Conservation (phyloP, 2,888 invertebrate species). For the Oligia fasciuncula region DNA sequence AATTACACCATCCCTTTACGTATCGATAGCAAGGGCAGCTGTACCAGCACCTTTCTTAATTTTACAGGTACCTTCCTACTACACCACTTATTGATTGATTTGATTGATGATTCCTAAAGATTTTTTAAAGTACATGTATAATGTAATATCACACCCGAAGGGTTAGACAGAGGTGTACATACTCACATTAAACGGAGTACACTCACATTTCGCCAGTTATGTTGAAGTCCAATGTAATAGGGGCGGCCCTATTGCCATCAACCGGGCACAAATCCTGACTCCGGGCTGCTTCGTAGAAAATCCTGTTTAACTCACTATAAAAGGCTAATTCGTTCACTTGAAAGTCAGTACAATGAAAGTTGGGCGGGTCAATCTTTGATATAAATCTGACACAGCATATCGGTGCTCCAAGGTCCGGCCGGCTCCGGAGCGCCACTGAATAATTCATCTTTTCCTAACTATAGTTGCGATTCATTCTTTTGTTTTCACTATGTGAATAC, state of each 20-base stretch:
- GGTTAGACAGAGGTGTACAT: neutral
- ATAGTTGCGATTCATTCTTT: conserved; percentile 78
- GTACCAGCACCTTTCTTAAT: no score
- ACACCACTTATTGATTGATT: neutral
- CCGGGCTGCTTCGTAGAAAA: neutral
- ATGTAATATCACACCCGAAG: neutral
- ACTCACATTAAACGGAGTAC: neutral
- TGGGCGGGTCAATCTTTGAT: conserved; percentile 70
- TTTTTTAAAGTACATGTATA: neutral
- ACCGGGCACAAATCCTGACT: neutral
- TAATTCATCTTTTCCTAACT: conserved; percentile 77
- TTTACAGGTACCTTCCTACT: neutral
- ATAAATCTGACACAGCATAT: conserved; percentile 76
- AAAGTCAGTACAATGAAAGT: conserved; percentile 61
- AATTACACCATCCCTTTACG: conserved; percentile 8
- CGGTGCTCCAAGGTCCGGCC: conserved; percentile 64
- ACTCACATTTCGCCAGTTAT: neutral
- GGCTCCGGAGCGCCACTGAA: conserved; percentile 71
- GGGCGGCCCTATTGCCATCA: neutral
- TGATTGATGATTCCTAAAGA: no score
- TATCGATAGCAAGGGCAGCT: neutral
- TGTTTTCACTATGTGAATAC: conserved; percentile 70
- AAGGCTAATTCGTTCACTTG: conserved; percentile 35
- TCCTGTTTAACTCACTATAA: neutral
- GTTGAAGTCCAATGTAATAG: neutral